phyloP scores from a whole-genome alignment of 2,888 invertebrate species.

The Drosophila lutescens region DNA sequence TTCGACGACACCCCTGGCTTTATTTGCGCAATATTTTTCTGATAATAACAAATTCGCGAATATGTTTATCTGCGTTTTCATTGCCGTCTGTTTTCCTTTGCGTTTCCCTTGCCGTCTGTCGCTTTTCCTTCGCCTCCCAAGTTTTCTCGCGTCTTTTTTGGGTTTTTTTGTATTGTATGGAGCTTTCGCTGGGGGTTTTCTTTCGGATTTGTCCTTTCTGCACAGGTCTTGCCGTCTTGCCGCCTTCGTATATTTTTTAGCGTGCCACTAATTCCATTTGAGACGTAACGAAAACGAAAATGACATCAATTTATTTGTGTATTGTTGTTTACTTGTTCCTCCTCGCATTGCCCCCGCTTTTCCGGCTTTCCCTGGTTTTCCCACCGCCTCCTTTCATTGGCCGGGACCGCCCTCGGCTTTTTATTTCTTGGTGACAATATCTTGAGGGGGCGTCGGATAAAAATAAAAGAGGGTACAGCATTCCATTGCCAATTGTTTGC shows the following conservation, averaged over 20 bases:
- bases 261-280: constrained; percentile 76
- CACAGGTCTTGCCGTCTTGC: constrained; percentile 52
- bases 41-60: constrained; percentile 82
- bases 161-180: not conserved
- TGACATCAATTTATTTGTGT: constrained; percentile 80
- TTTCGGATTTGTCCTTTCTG: constrained; percentile 55
- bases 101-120: constrained; percentile 28
- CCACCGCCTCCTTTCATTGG: constrained; percentile 16
- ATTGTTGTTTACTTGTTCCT: constrained; percentile 53
- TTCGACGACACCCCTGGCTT: constrained; percentile 36
- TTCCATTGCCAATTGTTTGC: constrained; percentile 29
- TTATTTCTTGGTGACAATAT: constrained; percentile 35
- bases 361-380: not conserved
- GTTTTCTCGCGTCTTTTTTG: not conserved
- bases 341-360: constrained; percentile 20
- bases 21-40: constrained; percentile 79
- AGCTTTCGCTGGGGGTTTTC: constrained; percentile 16
- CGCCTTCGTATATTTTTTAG: constrained; percentile 55
- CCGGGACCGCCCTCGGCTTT: constrained; percentile 29
- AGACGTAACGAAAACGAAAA: constrained; percentile 79
- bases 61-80: constrained; percentile 81
- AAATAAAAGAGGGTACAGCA: constrained; percentile 1
- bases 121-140: not conserved
- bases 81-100: constrained; percentile 56
- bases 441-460: constrained; percentile 18